A percentile compares a stretch with the other conserved stretches of the same genome.
Conservation (phyloP, 2,797 vertebrate genomes). For the Eupleurogrammus muticus region DNA sequence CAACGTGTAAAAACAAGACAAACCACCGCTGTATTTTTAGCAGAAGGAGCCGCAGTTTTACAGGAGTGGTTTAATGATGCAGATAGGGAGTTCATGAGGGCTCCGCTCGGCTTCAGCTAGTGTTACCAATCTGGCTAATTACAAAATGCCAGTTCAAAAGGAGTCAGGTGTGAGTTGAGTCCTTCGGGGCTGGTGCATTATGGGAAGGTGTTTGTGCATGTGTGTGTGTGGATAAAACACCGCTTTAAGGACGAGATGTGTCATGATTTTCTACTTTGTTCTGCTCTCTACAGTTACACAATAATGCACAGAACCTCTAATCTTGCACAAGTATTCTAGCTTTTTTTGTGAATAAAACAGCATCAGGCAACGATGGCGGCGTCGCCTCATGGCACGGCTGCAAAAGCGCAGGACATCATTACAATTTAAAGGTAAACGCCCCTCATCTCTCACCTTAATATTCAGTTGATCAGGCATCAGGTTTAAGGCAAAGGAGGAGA, state of each 20-base stretch:
- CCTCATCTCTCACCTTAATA: slow-evolving; percentile 42
- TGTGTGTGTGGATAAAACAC: neutral
- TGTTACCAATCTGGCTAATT: slow-evolving; percentile 33
- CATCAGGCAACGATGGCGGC: slow-evolving; percentile 13
- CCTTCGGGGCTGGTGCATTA: slow-evolving; percentile 21
- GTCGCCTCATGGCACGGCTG: slow-evolving; percentile 16
- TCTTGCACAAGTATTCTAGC: neutral
- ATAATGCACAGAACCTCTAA: slow-evolving; percentile 1
- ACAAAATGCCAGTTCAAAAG: slow-evolving; percentile 37
- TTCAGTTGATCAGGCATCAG: slow-evolving; percentile 32
- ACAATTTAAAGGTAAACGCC: slow-evolving; percentile 36
- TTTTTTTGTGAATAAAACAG: slow-evolving; percentile 5
- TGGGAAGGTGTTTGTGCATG: neutral
- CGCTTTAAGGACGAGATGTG: neutral
- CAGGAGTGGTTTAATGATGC: slow-evolving; percentile 56
- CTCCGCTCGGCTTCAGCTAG: slow-evolving; percentile 38
- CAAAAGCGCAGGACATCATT: slow-evolving; percentile 33
- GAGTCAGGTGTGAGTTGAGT: slow-evolving; percentile 12
- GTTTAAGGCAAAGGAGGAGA: slow-evolving; percentile 34
- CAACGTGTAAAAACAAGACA: slow-evolving; percentile 49
- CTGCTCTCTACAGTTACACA: slow-evolving; percentile 2
- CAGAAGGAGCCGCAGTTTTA: slow-evolving; percentile 41
- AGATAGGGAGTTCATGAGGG: slow-evolving; percentile 31
- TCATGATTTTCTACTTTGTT: neutral
- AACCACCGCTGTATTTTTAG: slow-evolving; percentile 56